Base-by-base conservation (phyloP, 2,888 invertebrate species). In the Lamellibrachia columna region DNA sequence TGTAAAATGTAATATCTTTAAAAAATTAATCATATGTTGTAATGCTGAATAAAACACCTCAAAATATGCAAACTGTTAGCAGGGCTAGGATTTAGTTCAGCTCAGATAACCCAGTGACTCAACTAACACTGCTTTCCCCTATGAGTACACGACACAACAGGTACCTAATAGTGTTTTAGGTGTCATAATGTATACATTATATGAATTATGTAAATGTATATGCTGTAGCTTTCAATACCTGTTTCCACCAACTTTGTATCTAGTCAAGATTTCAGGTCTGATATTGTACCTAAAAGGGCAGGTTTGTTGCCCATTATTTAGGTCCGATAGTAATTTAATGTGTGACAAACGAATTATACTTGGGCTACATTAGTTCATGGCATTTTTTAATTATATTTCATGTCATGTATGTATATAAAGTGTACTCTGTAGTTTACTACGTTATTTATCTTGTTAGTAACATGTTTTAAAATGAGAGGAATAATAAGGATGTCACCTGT, bases 321-420 rank as follows among this genome's bases (percentile, higher is more conserved):
- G 22, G 75, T 40, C 75, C n/a, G 75, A 75, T 75, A 22, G 75
- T 75, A 75, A 75, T 22, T 15, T 75, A 75, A 75, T 75, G 75
- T 75, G 75, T 75, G 75, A 22, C 15, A 75, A 75, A 75, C n/a
- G 3, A 22, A 75, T 75, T 75, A 75, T 75, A 75, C 75, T 75
- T 75, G 22, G 75, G 75, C 75, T 75, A 75, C 75, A 75, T 75
- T 75, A 75, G 75, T 75, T 75, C 75, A 75, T 75, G n/a, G 75
- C 15, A 75, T 22, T 75, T 15, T 75, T 15, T 22, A 22, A 75
- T 11, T 75, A 75, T 75, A 75, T 75, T 55, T 55, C 55, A 75
- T 75, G 75, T 22, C 22, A 75, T 75, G 22, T 22, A 75, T 75
- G 75, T 75, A n/a, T 75, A 75, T 75, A 75, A 22, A 75, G 75